These are phyloP conservation scores for Hydropotes inermis DNA, from an alignment of 2,113 vertebrate genomes.

Conservation along the genomic window DNA sequence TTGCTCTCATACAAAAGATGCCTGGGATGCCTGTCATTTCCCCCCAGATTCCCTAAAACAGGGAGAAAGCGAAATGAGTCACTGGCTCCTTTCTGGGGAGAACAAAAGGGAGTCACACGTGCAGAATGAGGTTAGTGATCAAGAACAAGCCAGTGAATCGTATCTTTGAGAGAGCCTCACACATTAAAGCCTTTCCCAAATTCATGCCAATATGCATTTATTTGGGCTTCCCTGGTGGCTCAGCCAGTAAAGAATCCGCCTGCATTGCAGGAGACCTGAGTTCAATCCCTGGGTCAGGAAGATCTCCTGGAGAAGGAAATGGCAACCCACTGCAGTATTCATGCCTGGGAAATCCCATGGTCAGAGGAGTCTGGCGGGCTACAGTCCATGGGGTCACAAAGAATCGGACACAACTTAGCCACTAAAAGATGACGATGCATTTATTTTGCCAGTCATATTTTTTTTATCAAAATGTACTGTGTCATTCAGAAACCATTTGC, in stretches of 20 bases:
- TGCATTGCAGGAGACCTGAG: not conserved
- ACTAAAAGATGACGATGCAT: not conserved
- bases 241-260: not conserved
- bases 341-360: not conserved
- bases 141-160: fast-evolving
- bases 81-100: not conserved
- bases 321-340: not conserved
- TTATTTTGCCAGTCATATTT: not conserved
- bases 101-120: not conserved
- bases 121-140: not conserved
- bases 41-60: not conserved
- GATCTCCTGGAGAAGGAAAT: not conserved
- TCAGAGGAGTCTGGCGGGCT: not conserved
- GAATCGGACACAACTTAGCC: not conserved
- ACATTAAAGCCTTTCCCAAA: not conserved
- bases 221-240: not conserved
- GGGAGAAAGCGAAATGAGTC: not conserved
- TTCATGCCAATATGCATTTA: not conserved
- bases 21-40: fast-evolving
- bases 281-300: not conserved
- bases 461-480: not conserved
- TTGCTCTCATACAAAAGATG: not conserved
- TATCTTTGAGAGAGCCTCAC: not conserved
- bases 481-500: not conserved
- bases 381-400: not conserved